Percentiles rank a stretch among this genome's conserved stretches.
Conservation (phyloP, 2,888 invertebrate species). For the Andrena marginata region DNA sequence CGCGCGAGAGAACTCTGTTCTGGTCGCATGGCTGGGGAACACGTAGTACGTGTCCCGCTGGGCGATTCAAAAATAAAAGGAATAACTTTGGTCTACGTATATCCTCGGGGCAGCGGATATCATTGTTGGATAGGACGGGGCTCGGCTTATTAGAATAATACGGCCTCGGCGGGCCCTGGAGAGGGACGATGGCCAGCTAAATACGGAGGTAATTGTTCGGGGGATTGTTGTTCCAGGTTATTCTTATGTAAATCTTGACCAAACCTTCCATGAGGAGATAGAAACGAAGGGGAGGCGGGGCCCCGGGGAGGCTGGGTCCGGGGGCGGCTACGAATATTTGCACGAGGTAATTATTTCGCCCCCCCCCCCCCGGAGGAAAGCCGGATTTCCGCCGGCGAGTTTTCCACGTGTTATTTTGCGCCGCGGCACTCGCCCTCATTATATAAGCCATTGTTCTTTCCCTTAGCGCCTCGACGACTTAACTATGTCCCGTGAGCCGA, state of each 20-base stretch:
- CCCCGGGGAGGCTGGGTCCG: conserved; percentile 51
- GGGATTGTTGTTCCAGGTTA: conserved; percentile 82
- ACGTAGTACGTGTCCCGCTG: conserved; percentile 29
- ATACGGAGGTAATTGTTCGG: conserved; percentile 82
- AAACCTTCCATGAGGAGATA: conserved; percentile 63
- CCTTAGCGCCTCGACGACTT: conserved; percentile 66
- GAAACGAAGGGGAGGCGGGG: conserved; percentile 1
- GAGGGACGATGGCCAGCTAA: conserved; percentile 73
- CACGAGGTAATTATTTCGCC: conserved; percentile 82
- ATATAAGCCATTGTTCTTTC: conserved; percentile 77
- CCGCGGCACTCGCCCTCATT: conserved; percentile 69
- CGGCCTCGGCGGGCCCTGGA: conserved; percentile 70
- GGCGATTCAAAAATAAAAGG: conserved; percentile 64
- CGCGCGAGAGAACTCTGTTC: conserved; percentile 19
- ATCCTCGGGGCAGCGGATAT: conserved; percentile 55
- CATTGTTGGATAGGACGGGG: conserved; percentile 70
- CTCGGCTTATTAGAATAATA: conserved; percentile 80
- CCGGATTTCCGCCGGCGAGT: conserved; percentile 75
- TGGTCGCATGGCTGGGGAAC: background rate
- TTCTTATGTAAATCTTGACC: conserved; percentile 84
- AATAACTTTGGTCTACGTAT: conserved; percentile 49
- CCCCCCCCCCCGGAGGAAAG: conserved; percentile 66
- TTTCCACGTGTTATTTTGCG: conserved; percentile 76
- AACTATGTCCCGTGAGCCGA: conserved; percentile 60
- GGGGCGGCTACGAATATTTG: conserved; percentile 79